Conservation (phyloP, 2,797 vertebrate genomes). For the Cephalopachus bancanus region DNA sequence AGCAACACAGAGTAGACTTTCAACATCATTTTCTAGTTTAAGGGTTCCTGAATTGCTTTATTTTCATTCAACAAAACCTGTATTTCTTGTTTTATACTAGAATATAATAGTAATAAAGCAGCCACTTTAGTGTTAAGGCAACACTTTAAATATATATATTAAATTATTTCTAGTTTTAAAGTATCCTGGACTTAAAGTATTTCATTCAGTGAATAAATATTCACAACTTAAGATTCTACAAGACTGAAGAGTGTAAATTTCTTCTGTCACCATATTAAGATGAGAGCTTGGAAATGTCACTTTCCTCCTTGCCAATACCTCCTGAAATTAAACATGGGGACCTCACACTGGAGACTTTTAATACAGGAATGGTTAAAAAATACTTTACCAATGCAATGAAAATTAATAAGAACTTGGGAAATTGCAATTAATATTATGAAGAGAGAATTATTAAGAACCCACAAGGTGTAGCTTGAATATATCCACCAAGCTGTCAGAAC, state of each 20-base stretch:
- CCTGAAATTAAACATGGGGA: background rate
- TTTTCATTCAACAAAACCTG: background rate
- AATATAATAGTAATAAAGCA: background rate
- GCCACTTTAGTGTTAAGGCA: background rate
- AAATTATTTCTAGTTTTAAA: background rate
- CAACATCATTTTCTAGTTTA: background rate
- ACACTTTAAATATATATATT: background rate
- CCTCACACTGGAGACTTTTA: background rate
- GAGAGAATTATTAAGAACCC: constrained; percentile 41
- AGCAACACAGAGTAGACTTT: background rate
- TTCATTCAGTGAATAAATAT: background rate
- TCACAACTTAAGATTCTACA: background rate
- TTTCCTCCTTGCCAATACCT: background rate
- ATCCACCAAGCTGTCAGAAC: constrained; percentile 1
- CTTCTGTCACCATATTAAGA: background rate
- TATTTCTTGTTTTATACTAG: background rate
- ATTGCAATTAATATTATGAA: constrained; percentile 4
- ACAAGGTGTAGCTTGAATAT: background rate
- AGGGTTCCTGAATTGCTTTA: background rate
- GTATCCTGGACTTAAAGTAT: background rate
- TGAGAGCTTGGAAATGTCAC: background rate
- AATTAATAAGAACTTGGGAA: constrained; percentile 28
- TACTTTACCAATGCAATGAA: background rate
- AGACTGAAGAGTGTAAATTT: background rate
- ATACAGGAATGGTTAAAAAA: background rate